A percentile compares a stretch with the other conserved stretches of the same genome.
Conservation (phyloP, 1,140 invertebrate species). For the Anadara kagoshimensis region DNA sequence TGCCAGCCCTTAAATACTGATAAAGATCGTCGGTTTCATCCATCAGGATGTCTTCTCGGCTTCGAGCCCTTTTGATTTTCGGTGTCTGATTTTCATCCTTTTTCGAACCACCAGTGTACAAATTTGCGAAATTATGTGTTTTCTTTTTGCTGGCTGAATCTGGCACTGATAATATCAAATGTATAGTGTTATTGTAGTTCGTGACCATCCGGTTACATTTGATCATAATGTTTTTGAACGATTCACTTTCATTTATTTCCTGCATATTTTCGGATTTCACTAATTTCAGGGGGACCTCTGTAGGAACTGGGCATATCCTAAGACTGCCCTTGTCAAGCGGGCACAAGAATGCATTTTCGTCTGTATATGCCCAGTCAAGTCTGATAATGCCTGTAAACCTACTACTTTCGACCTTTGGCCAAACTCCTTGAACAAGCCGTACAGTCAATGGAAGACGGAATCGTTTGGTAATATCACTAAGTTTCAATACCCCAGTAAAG, state of each 20-base stretch:
- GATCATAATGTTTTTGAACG: slow-evolving; percentile 87
- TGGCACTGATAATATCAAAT: slow-evolving; percentile 74
- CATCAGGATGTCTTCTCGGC: slow-evolving; percentile 80
- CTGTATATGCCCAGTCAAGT: slow-evolving; percentile 87
- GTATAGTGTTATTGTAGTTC: slow-evolving; percentile 88
- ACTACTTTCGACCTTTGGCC: slow-evolving; percentile 79
- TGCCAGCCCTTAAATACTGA: slow-evolving; percentile 90
- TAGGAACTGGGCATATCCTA: slow-evolving; percentile 86
- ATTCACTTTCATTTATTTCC: slow-evolving; percentile 84
- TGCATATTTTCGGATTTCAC: slow-evolving; percentile 89
- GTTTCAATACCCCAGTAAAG: slow-evolving; percentile 91
- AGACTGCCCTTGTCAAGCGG: slow-evolving; percentile 79
- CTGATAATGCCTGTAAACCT: slow-evolving; percentile 80
- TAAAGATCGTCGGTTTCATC: slow-evolving; percentile 98
- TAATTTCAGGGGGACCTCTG: slow-evolving; percentile 89
- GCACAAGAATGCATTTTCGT: slow-evolving; percentile 85
- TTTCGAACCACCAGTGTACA: slow-evolving; percentile 52
- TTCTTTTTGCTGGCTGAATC: slow-evolving; percentile 62
- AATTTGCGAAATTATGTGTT: slow-evolving; percentile 54
- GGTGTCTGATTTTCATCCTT: slow-evolving; percentile 51
- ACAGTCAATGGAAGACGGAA: slow-evolving; percentile 90
- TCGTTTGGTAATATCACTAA: slow-evolving; percentile 88
- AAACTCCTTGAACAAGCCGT: slow-evolving; percentile 88
- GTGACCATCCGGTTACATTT: slow-evolving; percentile 85
- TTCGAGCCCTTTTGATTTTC: slow-evolving; percentile 55